These are phyloP conservation scores for Athalia cordata DNA, from an alignment of 2,888 invertebrate species.

Conservation along the genomic window DNA sequence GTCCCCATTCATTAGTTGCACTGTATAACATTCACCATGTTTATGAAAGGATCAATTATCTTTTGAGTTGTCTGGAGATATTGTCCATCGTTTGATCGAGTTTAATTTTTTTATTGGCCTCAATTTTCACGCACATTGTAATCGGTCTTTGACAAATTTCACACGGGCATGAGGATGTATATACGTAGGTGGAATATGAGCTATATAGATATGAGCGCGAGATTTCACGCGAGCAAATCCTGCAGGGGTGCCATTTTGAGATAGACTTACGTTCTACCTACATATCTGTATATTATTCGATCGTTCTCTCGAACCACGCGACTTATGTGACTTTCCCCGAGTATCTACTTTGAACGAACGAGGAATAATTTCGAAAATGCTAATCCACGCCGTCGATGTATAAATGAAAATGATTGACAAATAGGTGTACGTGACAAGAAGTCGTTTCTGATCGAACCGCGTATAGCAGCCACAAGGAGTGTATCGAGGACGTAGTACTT, in stretches of 20 bases:
- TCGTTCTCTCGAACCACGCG: constrained; percentile 37
- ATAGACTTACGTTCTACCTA: constrained; percentile 1
- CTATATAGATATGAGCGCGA: background rate
- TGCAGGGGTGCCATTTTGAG: constrained; percentile 31
- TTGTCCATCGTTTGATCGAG: constrained; percentile 24
- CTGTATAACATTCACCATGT: too few relatives aligned
- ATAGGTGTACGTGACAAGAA: constrained; percentile 42
- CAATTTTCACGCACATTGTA: background rate
- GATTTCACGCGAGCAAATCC: too few relatives aligned
- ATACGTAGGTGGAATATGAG: background rate
- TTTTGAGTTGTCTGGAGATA: constrained; percentile 5
- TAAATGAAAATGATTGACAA: constrained; percentile 41
- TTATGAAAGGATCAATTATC: background rate
- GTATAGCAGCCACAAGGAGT: constrained; percentile 33
- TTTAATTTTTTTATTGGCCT: constrained; percentile 11
- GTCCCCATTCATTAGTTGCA: too few relatives aligned
- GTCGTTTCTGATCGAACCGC: constrained; percentile 39
- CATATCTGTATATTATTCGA: constrained; percentile 2
- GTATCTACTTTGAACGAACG: background rate
- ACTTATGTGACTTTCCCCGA: constrained; percentile 3
- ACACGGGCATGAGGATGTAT: background rate
- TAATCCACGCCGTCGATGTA: background rate
- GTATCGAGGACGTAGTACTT: constrained; percentile 19
- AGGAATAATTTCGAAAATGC: constrained; percentile 14
- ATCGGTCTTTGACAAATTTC: background rate